Percentiles rank a stretch among this genome's conserved stretches.
These are phyloP conservation scores for Platycheirus rosarum DNA, from an alignment of 2,888 invertebrate genomes.

Conservation along the genomic window DNA sequence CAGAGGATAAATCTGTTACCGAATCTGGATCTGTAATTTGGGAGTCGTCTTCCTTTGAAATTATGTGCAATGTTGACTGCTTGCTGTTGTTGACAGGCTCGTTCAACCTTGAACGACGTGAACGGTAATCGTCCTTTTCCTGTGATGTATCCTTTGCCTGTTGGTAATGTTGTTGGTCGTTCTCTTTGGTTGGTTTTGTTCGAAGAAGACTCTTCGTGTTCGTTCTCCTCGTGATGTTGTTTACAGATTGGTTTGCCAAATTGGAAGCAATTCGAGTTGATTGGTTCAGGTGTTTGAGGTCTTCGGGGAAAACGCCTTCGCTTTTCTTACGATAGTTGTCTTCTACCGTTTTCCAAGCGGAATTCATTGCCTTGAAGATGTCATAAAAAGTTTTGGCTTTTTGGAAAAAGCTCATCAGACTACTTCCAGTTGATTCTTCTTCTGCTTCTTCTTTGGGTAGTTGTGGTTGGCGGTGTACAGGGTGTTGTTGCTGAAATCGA, in stretches of 20 bases:
- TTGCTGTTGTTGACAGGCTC: slow-evolving; percentile 14
- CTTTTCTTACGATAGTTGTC: slow-evolving; percentile 51
- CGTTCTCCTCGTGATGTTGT: slow-evolving; percentile 17
- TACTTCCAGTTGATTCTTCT: slow-evolving; percentile 25
- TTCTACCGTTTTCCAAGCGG: slow-evolving; percentile 64
- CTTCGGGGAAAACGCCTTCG: slow-evolving; percentile 49
- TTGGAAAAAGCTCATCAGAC: slow-evolving; percentile 44
- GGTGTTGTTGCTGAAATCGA: slow-evolving; percentile 26
- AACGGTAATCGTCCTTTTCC: slow-evolving; percentile 53
- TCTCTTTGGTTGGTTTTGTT: slow-evolving; percentile 31
- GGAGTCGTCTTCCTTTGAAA: slow-evolving; percentile 8
- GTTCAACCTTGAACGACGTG: slow-evolving; percentile 57
- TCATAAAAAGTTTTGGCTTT: slow-evolving; percentile 63
- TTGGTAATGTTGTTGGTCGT: background rate
- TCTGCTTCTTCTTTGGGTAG: slow-evolving; percentile 28
- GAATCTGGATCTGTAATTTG: slow-evolving; percentile 39
- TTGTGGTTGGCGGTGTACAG: slow-evolving; percentile 22
- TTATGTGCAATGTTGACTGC: slow-evolving; percentile 2
- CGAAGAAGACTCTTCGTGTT: slow-evolving; percentile 29
- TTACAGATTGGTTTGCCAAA: slow-evolving; percentile 7
- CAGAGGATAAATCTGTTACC: slow-evolving; percentile 12
- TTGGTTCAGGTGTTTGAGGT: slow-evolving; percentile 29
- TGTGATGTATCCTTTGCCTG: slow-evolving; percentile 21
- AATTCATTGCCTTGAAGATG: slow-evolving; percentile 62
- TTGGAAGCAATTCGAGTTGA: slow-evolving; percentile 4